phyloP scores from a whole-genome alignment of 2,888 invertebrate species.

The Mythimna impura region DNA sequence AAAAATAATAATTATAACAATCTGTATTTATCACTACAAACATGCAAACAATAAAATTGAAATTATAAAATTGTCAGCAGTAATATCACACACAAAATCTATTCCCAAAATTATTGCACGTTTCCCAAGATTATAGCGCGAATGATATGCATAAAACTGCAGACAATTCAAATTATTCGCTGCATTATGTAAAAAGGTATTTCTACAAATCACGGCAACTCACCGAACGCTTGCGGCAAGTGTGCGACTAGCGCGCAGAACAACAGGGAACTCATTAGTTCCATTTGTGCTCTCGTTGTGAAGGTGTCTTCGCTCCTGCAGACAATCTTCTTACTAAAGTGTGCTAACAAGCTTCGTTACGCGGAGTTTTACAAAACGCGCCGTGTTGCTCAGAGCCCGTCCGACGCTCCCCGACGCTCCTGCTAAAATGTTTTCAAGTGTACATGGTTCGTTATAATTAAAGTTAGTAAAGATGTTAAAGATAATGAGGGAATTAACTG shows the following conservation, averaged over 20 bases:
- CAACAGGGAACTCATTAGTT: slow-evolving; percentile 87
- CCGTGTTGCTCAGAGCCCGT: slow-evolving; percentile 68
- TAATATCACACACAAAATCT: too few relatives aligned
- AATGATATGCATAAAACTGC: background rate
- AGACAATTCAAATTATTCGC: slow-evolving; percentile 1
- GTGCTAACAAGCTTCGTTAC: slow-evolving; percentile 88
- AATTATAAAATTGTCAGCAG: background rate
- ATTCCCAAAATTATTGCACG: too few relatives aligned
- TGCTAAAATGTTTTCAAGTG: slow-evolving; percentile 78
- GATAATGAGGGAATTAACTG: background rate
- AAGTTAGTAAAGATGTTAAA: slow-evolving; percentile 13
- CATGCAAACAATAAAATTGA: background rate
- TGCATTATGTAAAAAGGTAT: background rate
- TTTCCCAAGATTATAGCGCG: too few relatives aligned
- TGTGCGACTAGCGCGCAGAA: slow-evolving; percentile 78
- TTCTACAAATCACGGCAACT: slow-evolving; percentile 57
- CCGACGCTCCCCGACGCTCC: slow-evolving; percentile 64
- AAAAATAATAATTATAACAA: background rate
- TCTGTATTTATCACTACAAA: background rate
- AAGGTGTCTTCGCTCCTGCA: slow-evolving; percentile 79
- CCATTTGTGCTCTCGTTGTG: slow-evolving; percentile 80
- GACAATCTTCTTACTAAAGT: slow-evolving; percentile 86
- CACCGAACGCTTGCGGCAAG: slow-evolving; percentile 79
- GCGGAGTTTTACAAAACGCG: slow-evolving; percentile 80
- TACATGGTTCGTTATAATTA: slow-evolving; percentile 67